Conservation (phyloP, 2,113 vertebrate species). For the Piprites chloris region DNA sequence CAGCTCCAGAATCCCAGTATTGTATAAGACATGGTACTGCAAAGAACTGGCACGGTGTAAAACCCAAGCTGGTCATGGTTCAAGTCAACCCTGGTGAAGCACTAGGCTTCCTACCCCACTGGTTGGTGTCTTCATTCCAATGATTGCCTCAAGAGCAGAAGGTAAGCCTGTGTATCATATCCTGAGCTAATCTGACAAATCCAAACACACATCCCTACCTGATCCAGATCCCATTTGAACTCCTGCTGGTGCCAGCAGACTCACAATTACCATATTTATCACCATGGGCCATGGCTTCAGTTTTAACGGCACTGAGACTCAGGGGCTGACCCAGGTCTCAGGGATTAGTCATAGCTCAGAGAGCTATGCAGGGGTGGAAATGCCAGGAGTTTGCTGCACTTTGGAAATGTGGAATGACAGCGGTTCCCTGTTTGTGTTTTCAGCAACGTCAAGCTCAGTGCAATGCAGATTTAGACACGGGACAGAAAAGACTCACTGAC, state of each 20-base stretch:
- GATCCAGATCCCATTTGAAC: background rate
- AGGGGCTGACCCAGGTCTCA: background rate
- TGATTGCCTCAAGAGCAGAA: background rate
- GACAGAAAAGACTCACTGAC: slow-evolving; percentile 2
- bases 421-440: background rate
- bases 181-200: background rate
- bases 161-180: background rate
- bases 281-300: background rate
- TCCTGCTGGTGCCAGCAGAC: background rate
- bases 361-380: background rate
- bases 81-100: background rate
- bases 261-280: background rate
- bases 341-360: background rate
- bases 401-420: background rate
- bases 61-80: background rate
- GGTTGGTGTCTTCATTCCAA: background rate
- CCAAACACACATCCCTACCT: background rate
- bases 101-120: background rate
- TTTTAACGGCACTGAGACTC: background rate
- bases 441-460: slow-evolving; percentile 41
- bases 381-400: background rate
- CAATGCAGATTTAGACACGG: background rate
- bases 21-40: background rate
- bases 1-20: background rate
- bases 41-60: background rate